Evolutionary conservation across 2,113 vertebrate species (phyloP).

Genomic region (Alligator sinensis): DNA sequence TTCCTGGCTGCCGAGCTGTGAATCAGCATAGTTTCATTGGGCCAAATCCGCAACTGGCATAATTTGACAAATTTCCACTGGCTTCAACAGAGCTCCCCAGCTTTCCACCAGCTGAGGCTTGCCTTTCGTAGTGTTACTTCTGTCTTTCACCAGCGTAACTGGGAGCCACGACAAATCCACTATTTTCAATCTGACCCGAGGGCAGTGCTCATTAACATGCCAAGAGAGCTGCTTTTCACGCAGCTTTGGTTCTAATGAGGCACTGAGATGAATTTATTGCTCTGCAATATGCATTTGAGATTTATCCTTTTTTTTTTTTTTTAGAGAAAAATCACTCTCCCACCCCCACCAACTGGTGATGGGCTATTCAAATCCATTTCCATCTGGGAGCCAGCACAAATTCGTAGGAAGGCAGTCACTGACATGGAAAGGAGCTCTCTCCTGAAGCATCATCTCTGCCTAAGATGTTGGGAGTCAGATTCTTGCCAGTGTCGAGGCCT

Average conservation of each 20-base stretch:
- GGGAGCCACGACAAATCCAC: accelerated
- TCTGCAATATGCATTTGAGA: not conserved
- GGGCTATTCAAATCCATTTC: not conserved
- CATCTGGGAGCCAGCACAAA: not conserved
- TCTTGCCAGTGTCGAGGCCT: too few relatives aligned
- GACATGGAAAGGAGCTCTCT: not conserved
- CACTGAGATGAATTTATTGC: accelerated
- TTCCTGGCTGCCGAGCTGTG: not conserved
- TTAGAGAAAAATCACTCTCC: not conserved
- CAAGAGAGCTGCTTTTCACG: not conserved
- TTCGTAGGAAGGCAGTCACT: not conserved
- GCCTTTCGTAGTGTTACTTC: not conserved
- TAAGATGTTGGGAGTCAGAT: not conserved
- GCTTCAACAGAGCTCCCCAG: not conserved
- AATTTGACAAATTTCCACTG: not conserved
- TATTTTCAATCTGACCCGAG: not conserved
- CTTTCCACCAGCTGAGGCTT: not conserved
- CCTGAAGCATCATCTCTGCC: not conserved
- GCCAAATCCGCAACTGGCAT: not conserved
- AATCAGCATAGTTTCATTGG: accelerated
- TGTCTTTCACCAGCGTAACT: not conserved
- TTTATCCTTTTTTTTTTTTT: not conserved
- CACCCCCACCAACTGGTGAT: not conserved
- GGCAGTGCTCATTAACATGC: not conserved
- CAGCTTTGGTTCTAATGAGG: not conserved